phyloP scores from a whole-genome alignment of 2,888 invertebrate genomes.

The Apomyelois bistriatella region DNA sequence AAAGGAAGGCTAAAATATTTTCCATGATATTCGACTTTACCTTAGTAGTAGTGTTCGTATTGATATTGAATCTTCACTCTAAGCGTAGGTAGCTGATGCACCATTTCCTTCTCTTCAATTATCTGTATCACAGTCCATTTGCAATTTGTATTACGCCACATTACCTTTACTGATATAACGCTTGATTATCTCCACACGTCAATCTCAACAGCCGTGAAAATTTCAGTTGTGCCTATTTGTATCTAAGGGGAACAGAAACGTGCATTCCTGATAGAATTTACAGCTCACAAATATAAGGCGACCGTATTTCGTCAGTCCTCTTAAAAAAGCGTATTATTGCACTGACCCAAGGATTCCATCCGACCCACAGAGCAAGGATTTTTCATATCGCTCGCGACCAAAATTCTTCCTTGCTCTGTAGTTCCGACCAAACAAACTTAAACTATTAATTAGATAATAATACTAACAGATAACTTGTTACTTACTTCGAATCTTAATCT shows the following conservation, averaged over 20 bases:
- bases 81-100: neutral
- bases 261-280: slow-evolving; percentile 7
- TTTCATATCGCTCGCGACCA: too few relatives aligned
- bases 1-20: slow-evolving; percentile 24
- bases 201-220: slow-evolving; percentile 6
- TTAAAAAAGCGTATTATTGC: neutral
- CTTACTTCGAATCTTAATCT: too few relatives aligned
- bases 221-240: neutral
- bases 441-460: too few relatives aligned
- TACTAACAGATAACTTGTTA: too few relatives aligned
- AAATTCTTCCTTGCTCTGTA: too few relatives aligned
- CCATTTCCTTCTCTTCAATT: neutral
- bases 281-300: slow-evolving; percentile 7
- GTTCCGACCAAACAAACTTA: too few relatives aligned
- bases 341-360: too few relatives aligned
- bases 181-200: slow-evolving; percentile 6
- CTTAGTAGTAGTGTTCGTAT: too few relatives aligned
- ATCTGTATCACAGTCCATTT: slow-evolving; percentile 11
- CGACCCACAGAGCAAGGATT: too few relatives aligned
- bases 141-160: neutral
- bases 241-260: neutral
- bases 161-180: slow-evolving; percentile 7
- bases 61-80: neutral
- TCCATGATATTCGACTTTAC: slow-evolving; percentile 7
- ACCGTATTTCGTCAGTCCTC: neutral